A percentile compares a stretch with the other conserved stretches of the same genome.
Conservation (phyloP, 1,140 invertebrate genomes). For the Drosophila grimshawi region DNA sequence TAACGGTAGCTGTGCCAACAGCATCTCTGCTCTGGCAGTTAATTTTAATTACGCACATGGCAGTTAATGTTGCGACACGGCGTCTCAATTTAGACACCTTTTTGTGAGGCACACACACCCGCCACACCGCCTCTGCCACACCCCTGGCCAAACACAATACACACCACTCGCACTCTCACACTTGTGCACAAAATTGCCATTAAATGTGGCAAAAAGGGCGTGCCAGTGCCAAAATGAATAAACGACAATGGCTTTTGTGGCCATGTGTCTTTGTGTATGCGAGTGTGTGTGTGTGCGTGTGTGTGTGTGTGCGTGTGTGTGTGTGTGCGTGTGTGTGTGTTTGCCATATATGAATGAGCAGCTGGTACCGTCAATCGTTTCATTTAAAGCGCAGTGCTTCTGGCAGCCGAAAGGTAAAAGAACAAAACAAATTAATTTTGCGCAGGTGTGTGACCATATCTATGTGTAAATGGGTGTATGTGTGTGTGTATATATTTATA, state of each 20-base stretch:
- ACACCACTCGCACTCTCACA: constrained; percentile 25
- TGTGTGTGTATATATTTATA: constrained; percentile 16
- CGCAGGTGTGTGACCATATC: constrained; percentile 34
- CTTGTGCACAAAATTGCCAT: constrained; percentile 62
- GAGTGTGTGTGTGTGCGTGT: background rate
- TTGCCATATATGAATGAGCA: constrained; percentile 11
- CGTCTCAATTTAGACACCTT: constrained; percentile 79
- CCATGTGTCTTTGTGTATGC: constrained; percentile 43
- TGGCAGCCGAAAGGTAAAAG: constrained; percentile 53
- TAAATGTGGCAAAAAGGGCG: constrained; percentile 58
- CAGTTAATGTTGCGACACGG: constrained; percentile 66
- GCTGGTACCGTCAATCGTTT: constrained; percentile 71
- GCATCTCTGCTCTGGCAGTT: constrained; percentile 51
- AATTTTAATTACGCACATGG: constrained; percentile 79
- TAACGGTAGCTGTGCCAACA: constrained; percentile 29
- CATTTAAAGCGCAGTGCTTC: constrained; percentile 49
- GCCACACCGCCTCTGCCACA: constrained; percentile 1
- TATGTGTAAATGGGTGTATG: background rate
- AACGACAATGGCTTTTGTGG: constrained; percentile 72
- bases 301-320: background rate
- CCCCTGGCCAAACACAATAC: constrained; percentile 14
- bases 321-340: no score
- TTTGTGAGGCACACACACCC: constrained; percentile 17
- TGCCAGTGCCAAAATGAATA: constrained; percentile 53
- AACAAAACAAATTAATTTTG: constrained; percentile 82